These are phyloP conservation scores for roundworm (Caenorhabditis elegans) DNA, from an alignment of 1,140 invertebrate genomes.

Conservation along the genomic window DNA sequence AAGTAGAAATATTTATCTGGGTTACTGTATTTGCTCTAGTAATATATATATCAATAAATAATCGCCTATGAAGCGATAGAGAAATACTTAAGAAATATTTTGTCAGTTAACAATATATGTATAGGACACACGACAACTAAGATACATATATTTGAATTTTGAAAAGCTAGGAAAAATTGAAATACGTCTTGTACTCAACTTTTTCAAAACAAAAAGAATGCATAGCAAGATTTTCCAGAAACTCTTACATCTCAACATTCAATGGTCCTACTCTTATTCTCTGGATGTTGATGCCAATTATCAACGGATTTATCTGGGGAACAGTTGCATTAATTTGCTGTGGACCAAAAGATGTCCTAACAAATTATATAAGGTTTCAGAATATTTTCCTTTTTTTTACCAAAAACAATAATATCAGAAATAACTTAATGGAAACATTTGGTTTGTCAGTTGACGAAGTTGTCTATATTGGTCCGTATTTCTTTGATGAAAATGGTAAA, in stretches of 20 bases:
- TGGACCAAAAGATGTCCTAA: background rate
- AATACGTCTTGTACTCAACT: too few species aligned
- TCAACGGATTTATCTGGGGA: background rate
- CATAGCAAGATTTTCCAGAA: background rate
- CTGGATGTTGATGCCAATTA: background rate
- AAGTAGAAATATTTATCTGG: too few species aligned
- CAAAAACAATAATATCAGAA: background rate
- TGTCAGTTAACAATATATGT: too few species aligned
- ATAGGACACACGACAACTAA: too few species aligned
- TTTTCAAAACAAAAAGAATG: too few species aligned
- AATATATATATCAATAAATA: too few species aligned
- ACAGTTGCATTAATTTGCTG: background rate
- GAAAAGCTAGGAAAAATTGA: too few species aligned
- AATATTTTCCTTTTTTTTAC: background rate
- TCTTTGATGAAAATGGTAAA: background rate
- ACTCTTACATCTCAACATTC: background rate
- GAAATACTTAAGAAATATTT: too few species aligned
- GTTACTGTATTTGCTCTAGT: too few species aligned
- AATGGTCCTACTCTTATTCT: background rate
- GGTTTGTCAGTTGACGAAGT: background rate
- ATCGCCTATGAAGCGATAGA: too few species aligned
- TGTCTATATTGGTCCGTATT: background rate
- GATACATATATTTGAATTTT: too few species aligned
- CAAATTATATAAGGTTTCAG: background rate
- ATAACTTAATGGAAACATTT: background rate